These are phyloP conservation scores for Drosophila mayri DNA, from an alignment of 1,140 invertebrate genomes.

Conservation along the genomic window DNA sequence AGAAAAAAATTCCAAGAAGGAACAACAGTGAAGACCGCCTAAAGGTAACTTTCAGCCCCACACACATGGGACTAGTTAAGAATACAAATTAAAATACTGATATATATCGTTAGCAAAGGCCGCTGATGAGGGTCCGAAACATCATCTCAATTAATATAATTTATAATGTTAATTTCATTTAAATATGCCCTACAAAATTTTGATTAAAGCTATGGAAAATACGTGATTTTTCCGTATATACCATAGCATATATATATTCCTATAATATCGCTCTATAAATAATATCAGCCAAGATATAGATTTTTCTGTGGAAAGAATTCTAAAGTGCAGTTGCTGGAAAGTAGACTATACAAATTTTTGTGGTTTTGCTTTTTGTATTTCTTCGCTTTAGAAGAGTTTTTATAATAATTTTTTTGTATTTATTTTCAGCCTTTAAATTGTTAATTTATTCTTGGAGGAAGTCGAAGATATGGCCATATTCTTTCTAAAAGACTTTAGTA, in stretches of 20 bases:
- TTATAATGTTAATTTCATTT: background rate
- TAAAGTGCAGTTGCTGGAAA: background rate
- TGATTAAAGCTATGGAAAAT: no score
- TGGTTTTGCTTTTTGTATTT: background rate
- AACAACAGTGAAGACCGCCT: background rate
- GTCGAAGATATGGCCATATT: background rate
- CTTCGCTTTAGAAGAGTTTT: background rate
- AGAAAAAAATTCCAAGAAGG: constrained; percentile 23
- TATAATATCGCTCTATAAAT: no score
- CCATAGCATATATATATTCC: no score
- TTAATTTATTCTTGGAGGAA: no score
- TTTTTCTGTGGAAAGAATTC: background rate
- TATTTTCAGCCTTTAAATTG: background rate
- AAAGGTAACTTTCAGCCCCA: background rate
- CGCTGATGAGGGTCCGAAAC: background rate
- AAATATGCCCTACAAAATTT: no score
- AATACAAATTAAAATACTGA: background rate
- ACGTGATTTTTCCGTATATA: no score
- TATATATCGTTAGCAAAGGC: background rate
- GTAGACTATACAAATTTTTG: background rate
- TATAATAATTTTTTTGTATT: no score
- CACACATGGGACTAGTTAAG: background rate
- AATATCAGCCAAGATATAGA: no score
- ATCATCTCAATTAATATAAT: background rate
- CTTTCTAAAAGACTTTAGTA: background rate